phyloP scores from a whole-genome alignment of 2,113 vertebrate species.

The Apeltes quadracus region DNA sequence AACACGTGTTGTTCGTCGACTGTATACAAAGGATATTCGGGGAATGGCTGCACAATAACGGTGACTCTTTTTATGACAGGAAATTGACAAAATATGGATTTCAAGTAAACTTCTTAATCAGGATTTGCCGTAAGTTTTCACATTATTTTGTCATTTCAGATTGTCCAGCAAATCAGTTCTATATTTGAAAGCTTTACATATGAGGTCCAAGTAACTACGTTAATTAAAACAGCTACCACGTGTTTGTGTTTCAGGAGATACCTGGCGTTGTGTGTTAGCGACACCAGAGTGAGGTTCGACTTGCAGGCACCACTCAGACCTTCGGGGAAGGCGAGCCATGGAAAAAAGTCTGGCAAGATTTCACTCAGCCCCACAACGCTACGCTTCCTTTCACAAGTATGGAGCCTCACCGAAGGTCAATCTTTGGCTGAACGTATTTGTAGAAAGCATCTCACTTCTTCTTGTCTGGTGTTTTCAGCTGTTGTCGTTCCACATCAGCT shows the following conservation, averaged over 20 bases:
- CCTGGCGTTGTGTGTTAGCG: conserved; percentile 91
- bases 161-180: not conserved
- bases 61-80: conserved; percentile 76
- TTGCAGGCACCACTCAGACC: conserved; percentile 81
- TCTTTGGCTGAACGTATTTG: not conserved
- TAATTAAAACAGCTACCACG: not conserved
- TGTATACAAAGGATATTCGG: not conserved
- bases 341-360: conserved; percentile 64
- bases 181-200: not conserved
- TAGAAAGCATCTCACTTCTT: conserved; percentile 3
- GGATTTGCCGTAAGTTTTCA: conserved; percentile 89
- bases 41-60: not conserved
- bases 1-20: not conserved
- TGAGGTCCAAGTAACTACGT: not conserved
- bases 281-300: conserved; percentile 89
- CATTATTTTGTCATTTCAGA: not conserved
- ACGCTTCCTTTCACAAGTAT: conserved; percentile 90
- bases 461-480: conserved; percentile 74
- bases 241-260: conserved; percentile 82
- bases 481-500: conserved; percentile 90
- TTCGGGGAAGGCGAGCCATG: conserved; percentile 51
- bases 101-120: conserved; percentile 93
- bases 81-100: conserved; percentile 95
- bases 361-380: conserved; percentile 83
- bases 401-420: not conserved